Conservation (phyloP, 2,888 invertebrate species). For the Mantis religiosa region DNA sequence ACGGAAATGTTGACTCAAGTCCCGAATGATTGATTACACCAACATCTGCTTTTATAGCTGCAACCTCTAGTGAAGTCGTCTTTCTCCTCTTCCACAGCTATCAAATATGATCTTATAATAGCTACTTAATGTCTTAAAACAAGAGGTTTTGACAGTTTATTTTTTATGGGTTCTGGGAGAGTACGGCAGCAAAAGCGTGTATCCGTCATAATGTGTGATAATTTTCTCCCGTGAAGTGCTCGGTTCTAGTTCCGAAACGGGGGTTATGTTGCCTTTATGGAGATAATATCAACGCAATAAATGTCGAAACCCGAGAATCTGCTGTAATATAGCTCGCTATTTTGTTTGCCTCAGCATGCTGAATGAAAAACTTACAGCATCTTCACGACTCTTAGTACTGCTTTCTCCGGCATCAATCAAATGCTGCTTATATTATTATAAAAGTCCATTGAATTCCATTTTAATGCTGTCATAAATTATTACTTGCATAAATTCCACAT, state of each 20-base stretch:
- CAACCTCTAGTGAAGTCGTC: not conserved
- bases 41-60: not conserved
- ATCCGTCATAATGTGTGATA: not conserved
- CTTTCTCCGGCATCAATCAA: too few relatives aligned
- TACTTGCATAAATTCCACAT: too few relatives aligned
- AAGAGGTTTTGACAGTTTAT: constrained; percentile 5
- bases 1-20: not conserved
- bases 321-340: not conserved
- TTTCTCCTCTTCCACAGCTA: not conserved
- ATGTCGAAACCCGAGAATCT: not conserved
- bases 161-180: not conserved
- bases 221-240: not conserved
- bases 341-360: not conserved
- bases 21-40: not conserved
- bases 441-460: too few relatives aligned
- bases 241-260: not conserved
- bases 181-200: not conserved
- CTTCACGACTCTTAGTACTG: too few relatives aligned
- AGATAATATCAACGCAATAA: not conserved
- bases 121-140: constrained; percentile 2
- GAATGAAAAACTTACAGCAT: not conserved
- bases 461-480: too few relatives aligned
- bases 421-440: too few relatives aligned
- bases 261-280: not conserved
- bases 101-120: constrained; percentile 1